Conservation (phyloP, 2,113 vertebrate species). For the Triplophysa dalaica region DNA sequence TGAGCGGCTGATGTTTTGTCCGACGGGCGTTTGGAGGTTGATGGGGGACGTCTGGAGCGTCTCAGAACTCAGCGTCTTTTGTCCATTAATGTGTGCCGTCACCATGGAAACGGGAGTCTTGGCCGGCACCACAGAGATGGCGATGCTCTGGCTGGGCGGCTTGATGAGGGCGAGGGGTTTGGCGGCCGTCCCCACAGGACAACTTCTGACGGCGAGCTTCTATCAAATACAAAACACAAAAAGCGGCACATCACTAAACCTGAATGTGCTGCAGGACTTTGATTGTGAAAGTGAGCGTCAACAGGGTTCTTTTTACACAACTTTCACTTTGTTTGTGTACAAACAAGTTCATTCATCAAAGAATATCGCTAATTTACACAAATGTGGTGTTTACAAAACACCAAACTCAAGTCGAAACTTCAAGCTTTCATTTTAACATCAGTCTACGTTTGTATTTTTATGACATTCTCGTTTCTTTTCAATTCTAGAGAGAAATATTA, state of each 20-base stretch:
- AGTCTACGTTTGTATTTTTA: too few relatives aligned
- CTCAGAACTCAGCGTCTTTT: slow-evolving; percentile 71
- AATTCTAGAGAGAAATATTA: too few relatives aligned
- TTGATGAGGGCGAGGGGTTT: slow-evolving; percentile 78
- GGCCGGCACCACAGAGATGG: slow-evolving; percentile 79
- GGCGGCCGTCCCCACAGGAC: slow-evolving; percentile 74
- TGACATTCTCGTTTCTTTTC: too few relatives aligned
- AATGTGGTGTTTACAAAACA: too few relatives aligned
- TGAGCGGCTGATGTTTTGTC: slow-evolving; percentile 36
- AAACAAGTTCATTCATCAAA: too few relatives aligned
- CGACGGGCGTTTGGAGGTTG: slow-evolving; percentile 74
- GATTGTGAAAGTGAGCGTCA: too few relatives aligned
- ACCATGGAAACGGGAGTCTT: slow-evolving; percentile 83
- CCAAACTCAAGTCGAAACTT: too few relatives aligned
- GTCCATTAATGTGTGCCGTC: slow-evolving; percentile 81
- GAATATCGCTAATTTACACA: too few relatives aligned
- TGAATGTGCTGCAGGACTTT: neutral
- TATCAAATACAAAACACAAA: slow-evolving; percentile 61
- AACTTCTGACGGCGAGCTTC: slow-evolving; percentile 80
- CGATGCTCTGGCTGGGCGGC: slow-evolving; percentile 74
- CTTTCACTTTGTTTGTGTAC: too few relatives aligned
- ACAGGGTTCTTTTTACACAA: too few relatives aligned
- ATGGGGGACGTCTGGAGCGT: slow-evolving; percentile 76
- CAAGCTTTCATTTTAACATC: too few relatives aligned
- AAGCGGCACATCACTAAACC: slow-evolving; percentile 28